Evolutionary conservation across 1,140 invertebrate genomes (phyloP).

Genomic region (Dreissena polymorpha): DNA sequence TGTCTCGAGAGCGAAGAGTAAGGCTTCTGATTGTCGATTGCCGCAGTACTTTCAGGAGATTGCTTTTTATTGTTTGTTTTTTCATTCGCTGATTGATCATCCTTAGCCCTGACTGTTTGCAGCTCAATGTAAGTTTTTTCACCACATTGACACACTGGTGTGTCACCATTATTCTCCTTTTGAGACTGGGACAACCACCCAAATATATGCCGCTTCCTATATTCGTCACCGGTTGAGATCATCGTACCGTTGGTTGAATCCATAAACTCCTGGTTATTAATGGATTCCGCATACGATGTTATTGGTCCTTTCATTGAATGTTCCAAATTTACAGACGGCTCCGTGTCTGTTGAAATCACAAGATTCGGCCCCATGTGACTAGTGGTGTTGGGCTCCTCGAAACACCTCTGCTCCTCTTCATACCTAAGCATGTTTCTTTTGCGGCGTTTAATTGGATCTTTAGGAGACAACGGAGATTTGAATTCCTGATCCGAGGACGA

Average conservation of each 20-base stretch:
- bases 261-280: background rate
- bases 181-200: constrained; percentile 38
- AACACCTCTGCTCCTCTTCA: constrained; percentile 5
- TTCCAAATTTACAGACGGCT: background rate
- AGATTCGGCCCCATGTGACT: background rate
- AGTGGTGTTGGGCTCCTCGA: background rate
- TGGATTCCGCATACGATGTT: background rate
- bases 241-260: constrained; percentile 34
- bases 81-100: background rate
- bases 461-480: constrained; percentile 36
- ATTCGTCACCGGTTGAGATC: constrained; percentile 12
- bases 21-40: background rate
- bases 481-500: constrained; percentile 48
- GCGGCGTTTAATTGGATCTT: constrained; percentile 46
- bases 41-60: background rate
- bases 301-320: background rate
- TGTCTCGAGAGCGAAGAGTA: background rate
- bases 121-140: constrained; percentile 54
- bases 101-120: constrained; percentile 40
- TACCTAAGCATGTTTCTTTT: constrained; percentile 45
- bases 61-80: background rate
- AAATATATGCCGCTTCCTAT: constrained; percentile 47
- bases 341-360: background rate
- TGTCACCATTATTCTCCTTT: constrained; percentile 1
- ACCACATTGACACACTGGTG: constrained; percentile 39